These are phyloP conservation scores for Merops nubicus DNA, from an alignment of 2,113 vertebrate species.

Conservation along the genomic window DNA sequence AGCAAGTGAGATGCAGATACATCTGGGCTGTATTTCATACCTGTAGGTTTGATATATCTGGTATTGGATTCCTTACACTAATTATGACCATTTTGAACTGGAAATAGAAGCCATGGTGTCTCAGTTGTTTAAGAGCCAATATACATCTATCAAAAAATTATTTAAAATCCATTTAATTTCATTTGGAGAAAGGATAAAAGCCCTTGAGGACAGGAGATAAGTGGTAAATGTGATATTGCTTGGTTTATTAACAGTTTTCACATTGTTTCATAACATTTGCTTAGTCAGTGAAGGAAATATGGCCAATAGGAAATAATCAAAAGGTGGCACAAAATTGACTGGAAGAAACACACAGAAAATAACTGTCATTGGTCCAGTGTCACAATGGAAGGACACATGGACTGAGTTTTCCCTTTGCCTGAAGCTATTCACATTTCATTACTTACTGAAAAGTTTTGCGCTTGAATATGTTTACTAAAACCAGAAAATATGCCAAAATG, in stretches of 20 bases:
- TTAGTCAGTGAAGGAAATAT: not conserved
- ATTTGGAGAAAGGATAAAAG: not conserved
- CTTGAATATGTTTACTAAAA: not conserved
- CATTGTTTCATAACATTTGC: not conserved
- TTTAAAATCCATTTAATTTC: not conserved
- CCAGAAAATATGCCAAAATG: not conserved
- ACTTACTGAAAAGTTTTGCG: not conserved
- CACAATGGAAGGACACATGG: not conserved
- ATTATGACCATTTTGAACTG: not conserved
- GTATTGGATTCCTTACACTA: not conserved
- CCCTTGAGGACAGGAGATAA: not conserved
- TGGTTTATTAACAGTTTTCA: not conserved
- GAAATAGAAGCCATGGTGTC: not conserved
- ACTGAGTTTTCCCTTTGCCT: not conserved
- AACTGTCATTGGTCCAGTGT: not conserved
- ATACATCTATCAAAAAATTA: not conserved
- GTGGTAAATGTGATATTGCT: not conserved
- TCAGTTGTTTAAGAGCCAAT: not conserved
- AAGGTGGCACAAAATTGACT: not conserved
- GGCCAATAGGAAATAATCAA: not conserved
- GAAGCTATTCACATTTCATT: not conserved
- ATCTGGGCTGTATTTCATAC: not conserved
- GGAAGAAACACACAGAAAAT: not conserved
- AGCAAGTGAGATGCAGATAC: not conserved
- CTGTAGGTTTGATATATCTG: not conserved